Percentiles rank a stretch among this genome's conserved stretches.
Evolutionary conservation across 92 coral and sea anemone species (phyloP).

Genomic region (Phenganax marumi): DNA sequence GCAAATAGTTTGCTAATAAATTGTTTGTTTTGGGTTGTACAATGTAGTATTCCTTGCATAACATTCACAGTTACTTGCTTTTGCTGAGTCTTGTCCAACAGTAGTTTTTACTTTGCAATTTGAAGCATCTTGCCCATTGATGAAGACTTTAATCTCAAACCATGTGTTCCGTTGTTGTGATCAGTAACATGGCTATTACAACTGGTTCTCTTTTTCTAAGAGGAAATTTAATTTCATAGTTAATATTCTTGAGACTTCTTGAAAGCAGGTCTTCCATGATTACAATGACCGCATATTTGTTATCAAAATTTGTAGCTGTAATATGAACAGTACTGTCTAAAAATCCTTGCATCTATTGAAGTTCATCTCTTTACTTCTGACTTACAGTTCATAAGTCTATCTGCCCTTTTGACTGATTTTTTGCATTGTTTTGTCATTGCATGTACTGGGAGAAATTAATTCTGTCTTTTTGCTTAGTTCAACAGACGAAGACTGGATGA

Average conservation of each 20-base stretch:
- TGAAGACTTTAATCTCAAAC: background rate
- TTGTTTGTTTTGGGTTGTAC: background rate
- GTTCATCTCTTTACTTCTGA: background rate
- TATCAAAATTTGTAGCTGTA: too few relatives aligned
- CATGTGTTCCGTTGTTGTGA: background rate
- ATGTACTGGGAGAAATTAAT: background rate
- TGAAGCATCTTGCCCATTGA: conserved; percentile 2
- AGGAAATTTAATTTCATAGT: too few relatives aligned
- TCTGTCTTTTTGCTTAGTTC: conserved; percentile 48
- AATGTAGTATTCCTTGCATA: background rate
- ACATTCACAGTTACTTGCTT: background rate
- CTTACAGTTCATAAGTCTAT: too few relatives aligned
- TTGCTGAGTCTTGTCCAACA: background rate
- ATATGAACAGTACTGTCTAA: too few relatives aligned
- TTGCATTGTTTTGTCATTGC: background rate
- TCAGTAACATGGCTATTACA: background rate
- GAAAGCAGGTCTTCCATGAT: too few relatives aligned
- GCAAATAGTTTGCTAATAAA: too few relatives aligned
- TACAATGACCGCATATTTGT: too few relatives aligned
- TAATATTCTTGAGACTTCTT: too few relatives aligned
- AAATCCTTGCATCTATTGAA: background rate
- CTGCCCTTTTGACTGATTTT: too few relatives aligned
- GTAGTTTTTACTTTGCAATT: background rate
- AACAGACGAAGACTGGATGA: conserved; percentile 84
- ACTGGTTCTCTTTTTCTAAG: too few relatives aligned